phyloP scores from a whole-genome alignment of 2,888 invertebrate species.

The Ophion obscuratus region DNA sequence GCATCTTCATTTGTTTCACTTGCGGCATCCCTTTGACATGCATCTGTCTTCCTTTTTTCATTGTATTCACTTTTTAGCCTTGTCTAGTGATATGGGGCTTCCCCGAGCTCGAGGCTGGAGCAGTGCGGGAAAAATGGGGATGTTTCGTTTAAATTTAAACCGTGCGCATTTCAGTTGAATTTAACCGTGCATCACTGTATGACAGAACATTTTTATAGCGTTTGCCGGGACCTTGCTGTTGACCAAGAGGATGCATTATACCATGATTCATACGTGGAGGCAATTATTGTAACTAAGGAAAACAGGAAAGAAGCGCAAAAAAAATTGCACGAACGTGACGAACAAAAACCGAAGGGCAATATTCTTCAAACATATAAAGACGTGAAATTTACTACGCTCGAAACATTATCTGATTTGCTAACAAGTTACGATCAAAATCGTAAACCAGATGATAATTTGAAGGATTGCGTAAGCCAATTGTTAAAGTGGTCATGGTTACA shows the following conservation, averaged over 20 bases:
- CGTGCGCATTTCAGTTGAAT: neutral
- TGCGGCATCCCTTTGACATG: neutral
- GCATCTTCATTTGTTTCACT: neutral
- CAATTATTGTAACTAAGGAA: neutral
- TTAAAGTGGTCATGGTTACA: neutral
- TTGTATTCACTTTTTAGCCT: neutral
- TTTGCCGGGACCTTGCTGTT: neutral
- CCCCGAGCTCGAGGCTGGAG: neutral
- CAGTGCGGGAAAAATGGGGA: neutral
- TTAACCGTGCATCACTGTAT: neutral
- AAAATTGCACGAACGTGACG: neutral
- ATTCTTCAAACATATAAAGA: neutral
- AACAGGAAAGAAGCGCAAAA: conserved; percentile 4
- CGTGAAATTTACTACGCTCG: neutral
- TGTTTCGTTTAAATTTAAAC: neutral
- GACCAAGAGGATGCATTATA: neutral
- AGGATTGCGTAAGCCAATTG: neutral
- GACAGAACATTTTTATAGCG: neutral
- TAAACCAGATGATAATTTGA: neutral
- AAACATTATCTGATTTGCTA: neutral
- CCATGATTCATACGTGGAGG: conserved; percentile 18
- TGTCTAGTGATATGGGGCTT: neutral
- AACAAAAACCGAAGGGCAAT: neutral
- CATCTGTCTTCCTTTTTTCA: neutral
- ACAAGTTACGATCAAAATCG: neutral